Percentiles rank a stretch among this genome's conserved stretches.
phyloP scores from a whole-genome alignment of 2,113 vertebrate genomes.

The Herpetotheres cachinnans region DNA sequence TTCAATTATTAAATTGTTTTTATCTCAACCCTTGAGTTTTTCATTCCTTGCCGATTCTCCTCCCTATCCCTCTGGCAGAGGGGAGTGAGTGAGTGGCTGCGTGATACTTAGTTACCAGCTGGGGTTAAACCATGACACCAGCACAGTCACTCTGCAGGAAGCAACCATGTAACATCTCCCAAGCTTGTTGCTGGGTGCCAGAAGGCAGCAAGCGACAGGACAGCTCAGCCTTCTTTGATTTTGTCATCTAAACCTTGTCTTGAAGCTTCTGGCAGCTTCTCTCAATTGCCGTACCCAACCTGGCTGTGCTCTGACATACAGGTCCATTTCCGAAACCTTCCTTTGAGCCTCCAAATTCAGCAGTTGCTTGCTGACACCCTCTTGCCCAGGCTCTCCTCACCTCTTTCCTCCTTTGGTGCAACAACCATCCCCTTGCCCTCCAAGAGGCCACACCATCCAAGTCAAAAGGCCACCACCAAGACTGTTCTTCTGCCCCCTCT shows the following conservation, averaged over 20 bases:
- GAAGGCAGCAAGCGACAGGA: background rate
- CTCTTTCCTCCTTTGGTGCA: background rate
- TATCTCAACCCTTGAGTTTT: no score
- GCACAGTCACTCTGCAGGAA: background rate
- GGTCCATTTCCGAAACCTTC: background rate
- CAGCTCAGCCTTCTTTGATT: background rate
- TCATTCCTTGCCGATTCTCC: no score
- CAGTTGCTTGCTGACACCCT: background rate
- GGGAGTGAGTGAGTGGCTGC: no score
- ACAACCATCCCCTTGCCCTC: background rate
- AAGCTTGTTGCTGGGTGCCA: background rate
- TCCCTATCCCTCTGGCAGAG: no score
- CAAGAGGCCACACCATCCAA: background rate
- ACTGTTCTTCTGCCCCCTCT: background rate
- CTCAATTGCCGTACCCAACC: background rate
- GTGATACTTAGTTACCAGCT: no score
- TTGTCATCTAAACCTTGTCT: background rate
- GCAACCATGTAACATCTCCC: background rate
- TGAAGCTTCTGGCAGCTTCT: background rate
- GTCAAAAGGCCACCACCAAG: background rate
- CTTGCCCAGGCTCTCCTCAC: background rate
- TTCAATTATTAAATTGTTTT: no score
- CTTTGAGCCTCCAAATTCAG: background rate
- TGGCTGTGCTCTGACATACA: background rate
- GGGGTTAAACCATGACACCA: no score